Evolutionary conservation across 1,140 invertebrate genomes (phyloP).

Genomic region (Lysiphlebus fabarum): DNA sequence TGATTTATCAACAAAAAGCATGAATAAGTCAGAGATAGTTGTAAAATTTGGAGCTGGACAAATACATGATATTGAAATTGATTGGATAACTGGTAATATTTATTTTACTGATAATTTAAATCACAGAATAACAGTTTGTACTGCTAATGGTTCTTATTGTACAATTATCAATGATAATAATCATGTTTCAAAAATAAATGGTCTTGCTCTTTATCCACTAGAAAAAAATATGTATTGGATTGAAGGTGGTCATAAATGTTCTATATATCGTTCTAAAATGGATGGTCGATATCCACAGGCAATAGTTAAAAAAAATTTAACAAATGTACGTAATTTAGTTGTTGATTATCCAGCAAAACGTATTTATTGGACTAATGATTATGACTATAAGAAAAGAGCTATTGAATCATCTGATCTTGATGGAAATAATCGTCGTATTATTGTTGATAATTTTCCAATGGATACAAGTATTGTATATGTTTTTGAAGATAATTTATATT

Average conservation of each 20-base stretch:
- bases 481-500: conserved; percentile 84
- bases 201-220: conserved; percentile 62
- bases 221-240: conserved; percentile 80
- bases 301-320: conserved; percentile 57
- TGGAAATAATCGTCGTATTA: conserved; percentile 62
- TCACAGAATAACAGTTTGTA: conserved; percentile 73
- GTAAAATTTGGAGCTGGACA: conserved; percentile 59
- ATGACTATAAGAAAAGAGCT: conserved; percentile 62
- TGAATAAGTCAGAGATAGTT: conserved; percentile 57
- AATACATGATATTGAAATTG: conserved; percentile 74
- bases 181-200: conserved; percentile 59
- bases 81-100: conserved; percentile 77
- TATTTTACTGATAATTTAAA: conserved; percentile 76
- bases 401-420: conserved; percentile 77
- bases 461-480: conserved; percentile 81
- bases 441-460: conserved; percentile 59
- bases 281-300: conserved; percentile 68
- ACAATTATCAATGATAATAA: conserved; percentile 57
- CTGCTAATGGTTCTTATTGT: conserved; percentile 61
- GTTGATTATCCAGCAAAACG: conserved; percentile 80
- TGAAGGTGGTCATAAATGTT: conserved; percentile 72
- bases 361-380: conserved; percentile 73
- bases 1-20: conserved; percentile 57
- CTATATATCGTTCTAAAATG: conserved; percentile 77
- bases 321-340: conserved; percentile 86